phyloP scores from a whole-genome alignment of 2,113 vertebrate genomes.

The Cyprinodon brontotheroides region DNA sequence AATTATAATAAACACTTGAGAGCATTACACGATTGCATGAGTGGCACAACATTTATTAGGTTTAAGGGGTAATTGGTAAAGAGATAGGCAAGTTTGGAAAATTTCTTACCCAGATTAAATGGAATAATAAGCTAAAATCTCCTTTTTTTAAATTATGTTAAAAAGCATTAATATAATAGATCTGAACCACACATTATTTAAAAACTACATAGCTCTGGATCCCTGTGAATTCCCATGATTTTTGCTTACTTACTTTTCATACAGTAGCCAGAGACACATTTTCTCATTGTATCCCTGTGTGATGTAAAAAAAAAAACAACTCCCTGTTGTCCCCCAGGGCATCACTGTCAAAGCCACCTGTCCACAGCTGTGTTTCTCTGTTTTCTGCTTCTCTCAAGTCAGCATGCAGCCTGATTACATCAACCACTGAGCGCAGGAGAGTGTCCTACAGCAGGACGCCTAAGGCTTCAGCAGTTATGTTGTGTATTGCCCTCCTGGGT shows the following conservation, averaged over 20 bases:
- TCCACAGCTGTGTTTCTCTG: slow-evolving; percentile 59
- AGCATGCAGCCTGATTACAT: slow-evolving; percentile 59
- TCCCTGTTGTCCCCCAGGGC: slow-evolving; percentile 40
- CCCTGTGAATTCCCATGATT: not conserved
- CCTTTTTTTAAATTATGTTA: not conserved
- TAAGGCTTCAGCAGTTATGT: slow-evolving; percentile 49
- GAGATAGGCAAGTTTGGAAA: not conserved
- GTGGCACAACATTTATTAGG: not conserved
- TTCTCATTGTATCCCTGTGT: slow-evolving; percentile 44
- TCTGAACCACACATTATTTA: not conserved
- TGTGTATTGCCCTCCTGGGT: slow-evolving; percentile 38
- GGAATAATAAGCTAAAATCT: not conserved
- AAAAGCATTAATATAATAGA: not conserved
- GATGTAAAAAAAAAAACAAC: slow-evolving; percentile 30
- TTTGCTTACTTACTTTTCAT: not conserved
- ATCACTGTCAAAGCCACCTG: slow-evolving; percentile 69
- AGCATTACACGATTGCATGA: not conserved
- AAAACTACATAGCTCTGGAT: not conserved
- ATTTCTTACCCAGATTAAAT: not conserved
- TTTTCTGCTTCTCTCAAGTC: slow-evolving; percentile 60
- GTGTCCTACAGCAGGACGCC: slow-evolving; percentile 65
- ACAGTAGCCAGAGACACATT: slow-evolving; percentile 3
- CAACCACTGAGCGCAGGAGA: slow-evolving; percentile 50
- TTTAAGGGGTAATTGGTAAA: not conserved
- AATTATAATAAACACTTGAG: not conserved